Evolutionary conservation across 2,888 invertebrate species (phyloP), one percentile per base, ranked within the genome.

Genomic region (Thumatha senex): DNA sequence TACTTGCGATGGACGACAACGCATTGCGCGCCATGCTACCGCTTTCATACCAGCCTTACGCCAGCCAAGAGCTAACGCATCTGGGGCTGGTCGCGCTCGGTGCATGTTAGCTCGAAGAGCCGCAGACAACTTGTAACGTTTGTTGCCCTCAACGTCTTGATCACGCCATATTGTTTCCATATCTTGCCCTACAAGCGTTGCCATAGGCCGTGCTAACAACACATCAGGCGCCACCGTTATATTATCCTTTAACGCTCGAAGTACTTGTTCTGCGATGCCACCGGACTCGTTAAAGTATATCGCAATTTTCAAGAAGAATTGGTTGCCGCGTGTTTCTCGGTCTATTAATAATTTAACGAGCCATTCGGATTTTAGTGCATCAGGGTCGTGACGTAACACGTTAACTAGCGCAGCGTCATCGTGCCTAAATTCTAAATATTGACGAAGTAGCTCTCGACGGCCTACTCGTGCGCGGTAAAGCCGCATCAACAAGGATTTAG

Each of bases 361-460:
- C 9, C 64, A 58, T 0, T 74, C 69, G 1, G 56, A 36, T 7
- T 63, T 51, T 0, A 86, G 62, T 1, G 78, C 54, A 3, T 51
- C 44, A 1, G 65, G 52, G 13, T 84, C 75, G 40, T 87, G 85
- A 15, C 76, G 78, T 10, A 88, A 54, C 0, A 72, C 82, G 52
- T 88, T 88, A 0, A 81, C 1, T 36, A 80, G 82, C 0, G 85
- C 80, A 1, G 63, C 76, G 36, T 80, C 71, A n/a, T 72, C 73
- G 38, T 73, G 70, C 0, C 66, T 62, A 0, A 82, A 51, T 4
- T 58, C 51, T 42, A 84, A 78, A n/a, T 78, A 77, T 40, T 74
- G 70, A 3, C 48, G 52, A 18, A 81, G 66, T 2, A 88, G 58
- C 44, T 73, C 63, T 38, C 74, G 76, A 8, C 87, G 79, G 5